phyloP scores from a whole-genome alignment of 1,140 invertebrate species.

The Magallana angulata region DNA sequence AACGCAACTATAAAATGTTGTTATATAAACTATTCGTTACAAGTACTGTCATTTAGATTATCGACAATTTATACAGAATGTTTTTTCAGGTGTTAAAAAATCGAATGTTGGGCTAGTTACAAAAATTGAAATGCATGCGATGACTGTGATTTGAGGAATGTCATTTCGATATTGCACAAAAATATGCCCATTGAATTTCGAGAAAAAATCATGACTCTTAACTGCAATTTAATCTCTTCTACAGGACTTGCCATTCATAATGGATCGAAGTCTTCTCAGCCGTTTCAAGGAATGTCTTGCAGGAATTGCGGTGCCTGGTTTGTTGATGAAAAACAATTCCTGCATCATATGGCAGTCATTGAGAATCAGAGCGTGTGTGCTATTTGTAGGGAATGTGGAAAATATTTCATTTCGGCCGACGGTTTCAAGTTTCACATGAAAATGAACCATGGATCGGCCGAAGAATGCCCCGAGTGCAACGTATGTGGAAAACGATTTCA shows the following conservation, averaged over 20 bases:
- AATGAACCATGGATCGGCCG: conserved; percentile 3
- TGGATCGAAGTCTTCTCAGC: background rate
- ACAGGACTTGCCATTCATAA: background rate
- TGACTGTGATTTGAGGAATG: too few relatives aligned
- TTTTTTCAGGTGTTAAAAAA: too few relatives aligned
- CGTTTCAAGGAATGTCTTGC: background rate
- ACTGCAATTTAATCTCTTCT: background rate
- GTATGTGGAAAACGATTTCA: conserved; percentile 47
- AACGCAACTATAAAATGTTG: too few relatives aligned
- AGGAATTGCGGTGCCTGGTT: conserved; percentile 8
- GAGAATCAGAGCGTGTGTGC: conserved; percentile 16
- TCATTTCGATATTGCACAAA: too few relatives aligned
- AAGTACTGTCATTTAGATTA: too few relatives aligned
- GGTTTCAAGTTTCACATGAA: conserved; percentile 40
- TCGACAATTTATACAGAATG: too few relatives aligned
- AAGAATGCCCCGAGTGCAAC: conserved; percentile 36
- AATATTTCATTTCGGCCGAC: conserved; percentile 27
- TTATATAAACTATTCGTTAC: too few relatives aligned
- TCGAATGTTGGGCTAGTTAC: too few relatives aligned
- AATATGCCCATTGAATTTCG: too few relatives aligned
- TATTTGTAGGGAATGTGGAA: conserved; percentile 12
- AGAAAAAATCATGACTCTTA: too few relatives aligned
- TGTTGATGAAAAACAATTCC: background rate
- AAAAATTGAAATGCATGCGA: too few relatives aligned
- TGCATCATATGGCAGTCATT: conserved; percentile 1